phyloP scores from a whole-genome alignment of 2,797 vertebrate species.

The Poliocrania exsul region DNA sequence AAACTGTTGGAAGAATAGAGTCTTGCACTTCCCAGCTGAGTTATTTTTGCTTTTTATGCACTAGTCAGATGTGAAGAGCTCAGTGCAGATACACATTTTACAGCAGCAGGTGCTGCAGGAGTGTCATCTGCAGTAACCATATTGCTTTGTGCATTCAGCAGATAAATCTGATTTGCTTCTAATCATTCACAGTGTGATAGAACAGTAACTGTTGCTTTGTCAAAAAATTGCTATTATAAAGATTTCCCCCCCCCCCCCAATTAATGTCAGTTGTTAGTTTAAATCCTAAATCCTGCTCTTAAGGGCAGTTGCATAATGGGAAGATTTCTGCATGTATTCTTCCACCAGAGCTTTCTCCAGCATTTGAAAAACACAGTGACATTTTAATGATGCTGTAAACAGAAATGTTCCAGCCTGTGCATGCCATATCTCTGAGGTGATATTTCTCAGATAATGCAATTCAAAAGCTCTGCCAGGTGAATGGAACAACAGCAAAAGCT shows the following conservation, averaged over 20 bases:
- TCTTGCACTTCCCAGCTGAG: neutral
- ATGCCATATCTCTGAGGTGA: neutral
- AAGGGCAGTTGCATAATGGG: constrained; percentile 2
- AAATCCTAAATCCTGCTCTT: constrained; percentile 26
- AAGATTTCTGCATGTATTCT: neutral
- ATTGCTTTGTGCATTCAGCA: constrained; percentile 43
- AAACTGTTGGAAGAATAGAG: neutral
- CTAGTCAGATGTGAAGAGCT: neutral
- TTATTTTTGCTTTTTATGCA: neutral
- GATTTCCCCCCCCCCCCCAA: neutral
- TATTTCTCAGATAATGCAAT: constrained; percentile 27
- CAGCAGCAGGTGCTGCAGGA: constrained; percentile 28
- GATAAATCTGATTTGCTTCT: constrained; percentile 51
- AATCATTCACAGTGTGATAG: constrained; percentile 28
- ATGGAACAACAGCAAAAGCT: neutral
- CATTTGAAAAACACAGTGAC: constrained; percentile 26
- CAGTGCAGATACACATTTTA: constrained; percentile 1
- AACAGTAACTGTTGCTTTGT: constrained; percentile 25
- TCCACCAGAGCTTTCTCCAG: neutral
- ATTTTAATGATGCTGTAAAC: constrained; percentile 54
- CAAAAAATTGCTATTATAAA: constrained; percentile 8
- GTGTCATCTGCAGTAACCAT: constrained; percentile 50
- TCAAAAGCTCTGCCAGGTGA: neutral
- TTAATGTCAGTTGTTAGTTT: neutral
- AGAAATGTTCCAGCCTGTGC: neutral